Evolutionary conservation across 53 echinoderm and acorn worm species (phyloP), one percentile per base, ranked within the genome.

Genomic region (Astropecten irregularis): DNA sequence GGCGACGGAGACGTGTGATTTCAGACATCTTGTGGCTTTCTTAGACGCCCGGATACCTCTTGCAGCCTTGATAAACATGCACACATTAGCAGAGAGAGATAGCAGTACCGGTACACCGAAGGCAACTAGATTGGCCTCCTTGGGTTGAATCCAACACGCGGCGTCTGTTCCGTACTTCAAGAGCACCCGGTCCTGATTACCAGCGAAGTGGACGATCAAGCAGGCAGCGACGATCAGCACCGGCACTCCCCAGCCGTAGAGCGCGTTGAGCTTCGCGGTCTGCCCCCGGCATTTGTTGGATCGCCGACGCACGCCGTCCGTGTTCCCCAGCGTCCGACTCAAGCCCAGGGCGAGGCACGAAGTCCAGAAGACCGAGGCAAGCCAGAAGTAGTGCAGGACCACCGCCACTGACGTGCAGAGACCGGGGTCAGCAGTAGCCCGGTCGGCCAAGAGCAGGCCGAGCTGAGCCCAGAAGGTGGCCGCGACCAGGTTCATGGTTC

Each of bases 401-500:
- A 72, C 51, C 16, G 71, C 85, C 44, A 64, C 1, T 1, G 64
- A 49, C 8, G 81, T 81, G 36, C 81, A 81, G 31, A 81, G 32
- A 29, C 22, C 46, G 31, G 34, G 22, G 19, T 0, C 10, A 16
- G 52, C 64, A 10, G 25, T 20, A 31, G 33, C 36, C 14, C 27
- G 27, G n/a, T 49, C 81, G 34, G 29, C 65, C 32, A 81, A 30
- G 0, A 81, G 49, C 10, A 81, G 81, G 1, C 81, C 81, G 4
- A 63, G 49, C 49, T 81, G 81, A 47, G 87, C 87, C 51, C 67
- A 49, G 30, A 87, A 87, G 20, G 77, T 56, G 9, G 87, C 68
- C 0, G 68, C 79, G 33, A 87, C 44, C 46, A 87, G 77, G 38
- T 87, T 79, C 87, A 87, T 87, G 9, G 87, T 79, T 9, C 68